These are phyloP conservation scores for Triplophysa rosa DNA, from an alignment of 2,113 vertebrate species.

Conservation along the genomic window DNA sequence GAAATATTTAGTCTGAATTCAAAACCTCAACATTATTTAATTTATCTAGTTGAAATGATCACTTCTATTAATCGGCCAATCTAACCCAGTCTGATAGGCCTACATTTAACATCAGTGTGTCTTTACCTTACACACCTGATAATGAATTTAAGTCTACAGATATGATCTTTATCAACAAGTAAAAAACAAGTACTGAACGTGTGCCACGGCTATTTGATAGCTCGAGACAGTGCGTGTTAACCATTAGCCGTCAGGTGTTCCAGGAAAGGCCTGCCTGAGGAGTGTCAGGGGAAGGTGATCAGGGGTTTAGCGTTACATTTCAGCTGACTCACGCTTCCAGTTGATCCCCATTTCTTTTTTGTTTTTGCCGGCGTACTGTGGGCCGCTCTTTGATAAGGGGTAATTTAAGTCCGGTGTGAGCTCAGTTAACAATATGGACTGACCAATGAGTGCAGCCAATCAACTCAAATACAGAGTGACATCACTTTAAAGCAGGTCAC, in stretches of 20 bases:
- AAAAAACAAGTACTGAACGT: background rate
- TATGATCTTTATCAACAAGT: background rate
- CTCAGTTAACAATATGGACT: slow-evolving; percentile 53
- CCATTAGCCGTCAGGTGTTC: slow-evolving; percentile 38
- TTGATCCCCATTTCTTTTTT: slow-evolving; percentile 42
- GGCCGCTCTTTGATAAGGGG: slow-evolving; percentile 48
- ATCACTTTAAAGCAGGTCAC: slow-evolving; percentile 65
- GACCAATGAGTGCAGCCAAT: slow-evolving; percentile 58
- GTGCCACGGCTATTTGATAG: slow-evolving; percentile 8
- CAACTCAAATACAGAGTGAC: slow-evolving; percentile 63
- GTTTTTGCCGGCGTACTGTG: slow-evolving; percentile 32
- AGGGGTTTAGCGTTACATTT: slow-evolving; percentile 61
- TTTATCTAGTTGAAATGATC: no score
- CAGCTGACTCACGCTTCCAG: slow-evolving; percentile 59
- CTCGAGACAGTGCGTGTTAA: background rate
- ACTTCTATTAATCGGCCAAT: no score
- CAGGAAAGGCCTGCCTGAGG: slow-evolving; percentile 36
- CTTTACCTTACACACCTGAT: background rate
- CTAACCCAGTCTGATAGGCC: background rate
- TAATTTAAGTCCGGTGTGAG: slow-evolving; percentile 50
- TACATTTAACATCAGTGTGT: slow-evolving; percentile 46
- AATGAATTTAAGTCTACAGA: background rate
- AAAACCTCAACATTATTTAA: no score
- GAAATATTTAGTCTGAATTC: no score
- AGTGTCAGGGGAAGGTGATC: slow-evolving; percentile 60